Base-by-base conservation (phyloP, 2,797 vertebrate genomes). In the Sciurus vulgaris region DNA sequence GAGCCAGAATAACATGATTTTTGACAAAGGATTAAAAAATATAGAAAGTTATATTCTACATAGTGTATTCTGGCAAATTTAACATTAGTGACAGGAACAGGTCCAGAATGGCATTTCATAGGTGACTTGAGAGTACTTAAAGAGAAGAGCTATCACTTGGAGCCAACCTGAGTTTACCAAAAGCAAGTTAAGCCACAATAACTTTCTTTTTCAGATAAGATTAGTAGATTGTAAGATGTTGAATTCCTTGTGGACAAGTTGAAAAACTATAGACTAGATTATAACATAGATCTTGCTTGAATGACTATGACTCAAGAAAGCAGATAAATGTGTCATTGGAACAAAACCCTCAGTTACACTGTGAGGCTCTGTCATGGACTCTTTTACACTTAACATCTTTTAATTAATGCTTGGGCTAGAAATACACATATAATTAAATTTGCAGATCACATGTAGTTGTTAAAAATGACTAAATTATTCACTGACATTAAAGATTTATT, bases 401-500 rank as follows among this genome's bases (percentile, higher is more conserved):
- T 35, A 69, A 77, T 79, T 85, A 91, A 83, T 74, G 41, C 86
- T 91, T 91, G 78, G 41, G 35, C 69, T 79, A 84, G 65, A 67
- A 89, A 86, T 1, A 20, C 73, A 92, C 49, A 72, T 24, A 12
- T 56, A 90, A 59, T 78, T 95, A 86, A 70, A 54, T 77, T 47
- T 93, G 7, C 59, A 73, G 91, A 41, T 79, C 30, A 91, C n/a
- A 54, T 81, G 41, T 76, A 72, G 14, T 70, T 65, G 47, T 65
- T 96, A 83, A 83, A 28, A 18, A 92, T 83, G 92, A 87, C 56
- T 83, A 86, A 96, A 11, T 22, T 94, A 67, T 77, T 90, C 70
- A 87, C 15, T 74, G 44, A 96, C 41, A 74, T 22, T 84, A 38
- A 90, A 77, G 35, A 94, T 38, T 41, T 82, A 73, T 73, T 87